phyloP scores from a whole-genome alignment of 2,888 invertebrate species.

The Pyrochroa serraticornis region DNA sequence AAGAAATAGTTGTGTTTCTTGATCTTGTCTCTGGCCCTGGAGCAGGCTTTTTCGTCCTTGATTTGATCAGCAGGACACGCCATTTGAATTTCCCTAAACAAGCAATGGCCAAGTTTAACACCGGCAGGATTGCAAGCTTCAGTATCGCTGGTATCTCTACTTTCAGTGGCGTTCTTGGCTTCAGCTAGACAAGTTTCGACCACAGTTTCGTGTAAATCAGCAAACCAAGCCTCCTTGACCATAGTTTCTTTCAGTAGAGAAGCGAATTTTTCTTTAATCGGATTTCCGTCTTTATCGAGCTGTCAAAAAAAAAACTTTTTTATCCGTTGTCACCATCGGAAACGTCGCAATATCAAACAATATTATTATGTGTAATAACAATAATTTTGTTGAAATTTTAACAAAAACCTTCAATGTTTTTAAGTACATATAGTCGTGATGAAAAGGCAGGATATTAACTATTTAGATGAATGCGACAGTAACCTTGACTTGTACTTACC shows the following conservation, averaged over 20 bases:
- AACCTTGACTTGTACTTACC: slow-evolving; percentile 50
- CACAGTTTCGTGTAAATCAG: slow-evolving; percentile 47
- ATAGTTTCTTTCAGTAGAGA: slow-evolving; percentile 45
- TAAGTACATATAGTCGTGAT: background rate
- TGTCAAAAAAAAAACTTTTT: slow-evolving; percentile 28
- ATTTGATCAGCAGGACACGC: slow-evolving; percentile 55
- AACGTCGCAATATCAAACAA: background rate
- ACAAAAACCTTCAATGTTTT: slow-evolving; percentile 5
- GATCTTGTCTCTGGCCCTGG: slow-evolving; percentile 49
- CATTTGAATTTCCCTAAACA: slow-evolving; percentile 55
- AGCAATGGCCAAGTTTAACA: slow-evolving; percentile 50
- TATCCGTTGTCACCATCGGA: background rate
- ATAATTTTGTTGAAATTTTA: background rate
- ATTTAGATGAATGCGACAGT: slow-evolving; percentile 34
- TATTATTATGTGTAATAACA: background rate
- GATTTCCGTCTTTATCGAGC: slow-evolving; percentile 51
- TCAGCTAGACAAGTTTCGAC: slow-evolving; percentile 52
- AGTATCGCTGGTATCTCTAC: slow-evolving; percentile 34
- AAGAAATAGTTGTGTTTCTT: slow-evolving; percentile 40
- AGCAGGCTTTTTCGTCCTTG: slow-evolving; percentile 51
- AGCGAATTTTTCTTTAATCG: slow-evolving; percentile 45
- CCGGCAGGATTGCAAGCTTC: slow-evolving; percentile 51
- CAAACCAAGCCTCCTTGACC: slow-evolving; percentile 48
- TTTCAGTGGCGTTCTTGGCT: slow-evolving; percentile 43
- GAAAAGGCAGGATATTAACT: slow-evolving; percentile 31